Conservation (phyloP, 2,888 invertebrate species). For the Sisyra nigra region DNA sequence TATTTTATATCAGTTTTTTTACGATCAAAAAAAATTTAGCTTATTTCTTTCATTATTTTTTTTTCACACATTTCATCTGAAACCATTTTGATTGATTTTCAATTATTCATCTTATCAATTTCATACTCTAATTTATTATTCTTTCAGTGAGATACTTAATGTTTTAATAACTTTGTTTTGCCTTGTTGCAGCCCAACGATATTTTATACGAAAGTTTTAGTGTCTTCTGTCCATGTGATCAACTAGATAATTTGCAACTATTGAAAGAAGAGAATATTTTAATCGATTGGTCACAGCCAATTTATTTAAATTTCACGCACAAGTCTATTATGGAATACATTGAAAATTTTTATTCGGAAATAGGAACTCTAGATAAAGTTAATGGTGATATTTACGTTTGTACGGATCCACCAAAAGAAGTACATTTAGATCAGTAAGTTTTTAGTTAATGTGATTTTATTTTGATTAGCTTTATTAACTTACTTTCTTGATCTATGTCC, state of each 20-base stretch:
- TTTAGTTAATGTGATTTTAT: too few species aligned
- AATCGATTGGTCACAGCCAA: constrained; percentile 62
- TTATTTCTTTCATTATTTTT: too few species aligned
- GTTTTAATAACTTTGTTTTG: background rate
- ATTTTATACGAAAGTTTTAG: constrained; percentile 70
- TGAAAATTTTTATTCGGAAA: constrained; percentile 49
- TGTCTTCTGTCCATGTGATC: constrained; percentile 67
- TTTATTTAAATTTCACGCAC: constrained; percentile 79
- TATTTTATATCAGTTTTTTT: too few species aligned
- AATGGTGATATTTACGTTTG: constrained; percentile 68
- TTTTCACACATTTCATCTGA: too few species aligned
- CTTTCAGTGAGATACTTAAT: background rate
- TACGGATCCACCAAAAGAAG: constrained; percentile 37
- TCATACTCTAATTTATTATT: too few species aligned
- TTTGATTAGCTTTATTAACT: too few species aligned
- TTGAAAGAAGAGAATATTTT: constrained; percentile 61
- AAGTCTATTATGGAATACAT: constrained; percentile 62
- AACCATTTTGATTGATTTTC: too few species aligned
- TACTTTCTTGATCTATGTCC: too few species aligned
- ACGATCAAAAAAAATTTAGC: too few species aligned
- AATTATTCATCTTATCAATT: too few species aligned
- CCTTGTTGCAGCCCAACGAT: constrained; percentile 52
- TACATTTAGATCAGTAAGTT: constrained; percentile 39
- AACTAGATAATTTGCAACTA: constrained; percentile 52
- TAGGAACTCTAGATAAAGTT: constrained; percentile 52